Conservation (phyloP, 2,113 vertebrate species). For the Gnathonemus echidnorhynchus region DNA sequence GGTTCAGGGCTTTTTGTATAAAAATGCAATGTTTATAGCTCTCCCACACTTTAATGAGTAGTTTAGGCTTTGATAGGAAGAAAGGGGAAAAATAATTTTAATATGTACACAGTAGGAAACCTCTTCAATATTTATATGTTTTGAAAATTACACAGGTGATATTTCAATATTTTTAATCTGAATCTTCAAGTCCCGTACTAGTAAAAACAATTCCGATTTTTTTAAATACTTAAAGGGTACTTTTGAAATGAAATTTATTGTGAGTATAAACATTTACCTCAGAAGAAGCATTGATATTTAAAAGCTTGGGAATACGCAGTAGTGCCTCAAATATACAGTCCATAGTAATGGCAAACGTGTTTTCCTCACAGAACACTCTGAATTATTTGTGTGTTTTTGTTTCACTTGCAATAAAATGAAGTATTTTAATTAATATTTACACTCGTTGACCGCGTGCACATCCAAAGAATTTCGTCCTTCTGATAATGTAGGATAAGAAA, state of each 20-base stretch:
- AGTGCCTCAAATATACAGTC: slow-evolving; percentile 6
- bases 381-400: neutral
- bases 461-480: neutral
- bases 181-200: neutral
- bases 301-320: neutral
- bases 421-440: neutral
- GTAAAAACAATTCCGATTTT: neutral
- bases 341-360: neutral
- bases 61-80: neutral
- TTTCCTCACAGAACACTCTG: neutral
- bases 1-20: slow-evolving; percentile 5
- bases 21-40: neutral
- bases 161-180: neutral
- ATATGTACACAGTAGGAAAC: neutral
- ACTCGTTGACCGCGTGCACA: neutral
- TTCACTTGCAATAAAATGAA: slow-evolving; percentile 11
- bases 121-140: neutral
- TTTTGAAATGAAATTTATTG: neutral
- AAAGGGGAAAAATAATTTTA: neutral
- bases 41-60: slow-evolving; percentile 6
- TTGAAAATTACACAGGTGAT: neutral
- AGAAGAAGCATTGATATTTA: slow-evolving; percentile 1
- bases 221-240: neutral
- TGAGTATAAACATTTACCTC: slow-evolving; percentile 7
- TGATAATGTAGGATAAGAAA: neutral